These are phyloP conservation scores for Spialia ferax DNA, from an alignment of 2,888 invertebrate genomes.

Conservation along the genomic window DNA sequence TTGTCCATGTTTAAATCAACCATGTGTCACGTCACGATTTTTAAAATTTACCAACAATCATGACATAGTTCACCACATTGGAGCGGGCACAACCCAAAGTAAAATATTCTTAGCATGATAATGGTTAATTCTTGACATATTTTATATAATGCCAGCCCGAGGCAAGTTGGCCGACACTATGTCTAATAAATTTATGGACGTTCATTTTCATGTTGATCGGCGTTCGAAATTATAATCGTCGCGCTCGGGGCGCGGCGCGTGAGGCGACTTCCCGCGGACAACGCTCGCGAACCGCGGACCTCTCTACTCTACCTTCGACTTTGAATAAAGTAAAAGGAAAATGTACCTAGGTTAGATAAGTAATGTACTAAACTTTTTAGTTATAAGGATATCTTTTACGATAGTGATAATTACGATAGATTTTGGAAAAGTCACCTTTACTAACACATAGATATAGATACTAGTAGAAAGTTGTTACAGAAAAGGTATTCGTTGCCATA, in stretches of 20 bases:
- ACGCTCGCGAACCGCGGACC: slow-evolving; percentile 7
- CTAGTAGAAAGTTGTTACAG: too few relatives aligned
- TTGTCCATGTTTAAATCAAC: slow-evolving; percentile 39
- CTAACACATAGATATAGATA: too few relatives aligned
- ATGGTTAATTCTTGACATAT: slow-evolving; percentile 86
- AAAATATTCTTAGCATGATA: slow-evolving; percentile 78
- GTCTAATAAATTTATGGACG: slow-evolving; percentile 86
- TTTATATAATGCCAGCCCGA: slow-evolving; percentile 81
- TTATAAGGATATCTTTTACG: too few relatives aligned
- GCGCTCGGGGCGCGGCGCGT: slow-evolving; percentile 76
- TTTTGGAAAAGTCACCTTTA: too few relatives aligned
- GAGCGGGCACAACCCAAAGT: slow-evolving; percentile 58
- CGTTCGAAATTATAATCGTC: slow-evolving; percentile 84
- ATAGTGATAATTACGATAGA: too few relatives aligned
- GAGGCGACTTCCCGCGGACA: slow-evolving; percentile 44
- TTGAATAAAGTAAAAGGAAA: neutral
- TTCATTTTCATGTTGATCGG: slow-evolving; percentile 86
- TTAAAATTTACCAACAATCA: slow-evolving; percentile 56
- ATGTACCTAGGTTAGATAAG: neutral
- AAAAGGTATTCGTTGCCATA: too few relatives aligned
- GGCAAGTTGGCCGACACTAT: slow-evolving; percentile 82
- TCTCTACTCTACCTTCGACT: slow-evolving; percentile 1
- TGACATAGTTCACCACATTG: slow-evolving; percentile 60
- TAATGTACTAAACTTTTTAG: neutral
- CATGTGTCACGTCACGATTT: slow-evolving; percentile 56